Evolutionary conservation across 2,888 invertebrate species (phyloP), one percentile per base, ranked within the genome.

Genomic region (Odontomyia ornata): DNA sequence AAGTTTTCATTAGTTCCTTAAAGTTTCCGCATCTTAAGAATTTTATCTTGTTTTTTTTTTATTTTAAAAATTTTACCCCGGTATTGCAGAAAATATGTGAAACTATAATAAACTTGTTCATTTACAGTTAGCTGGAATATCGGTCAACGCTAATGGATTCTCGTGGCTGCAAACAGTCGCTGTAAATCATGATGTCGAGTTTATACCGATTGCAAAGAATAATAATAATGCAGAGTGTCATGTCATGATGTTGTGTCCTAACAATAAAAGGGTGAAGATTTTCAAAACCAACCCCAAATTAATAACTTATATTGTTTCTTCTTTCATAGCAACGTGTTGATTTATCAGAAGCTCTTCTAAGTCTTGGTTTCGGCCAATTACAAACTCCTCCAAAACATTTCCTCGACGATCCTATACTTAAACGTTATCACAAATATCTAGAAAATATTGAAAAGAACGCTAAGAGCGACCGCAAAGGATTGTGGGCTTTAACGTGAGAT

Each of bases 91-190:
- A n/a, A n/a, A n/a, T n/a, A n/a, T n/a, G n/a, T n/a, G n/a, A n/a
- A n/a, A n/a, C n/a, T n/a, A n/a, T n/a, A n/a, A n/a, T n/a, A n/a
- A n/a, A n/a, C 15, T 64, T 30, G 21, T 60, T 11, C 25, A n/a
- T 1, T 60, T 15, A 25, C 75, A 82, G 82, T 76, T 87, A 60
- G 83, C 85, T 0, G 86, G 86, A 1, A 82, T 86, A 4, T 79
- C 81, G 1, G 83, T 86, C 2, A 85, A 85, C 79, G 83, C 84
- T 18, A 86, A 86, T 79, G 86, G 86, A 1, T 84, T 83, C 75
- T 84, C 86, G 0, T 89, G 89, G 89, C 82, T 89, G 73, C 88
- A 89, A 81, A 85, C 86, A 69, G 84, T 89, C 64, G 83, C 88
- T 4, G 82, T 84, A 36, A 87, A 86, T 23, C 85, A 87, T 5